Percentiles rank a stretch among this genome's conserved stretches.
Conservation (phyloP, 1,140 invertebrate species). For the Heliconius congener region DNA sequence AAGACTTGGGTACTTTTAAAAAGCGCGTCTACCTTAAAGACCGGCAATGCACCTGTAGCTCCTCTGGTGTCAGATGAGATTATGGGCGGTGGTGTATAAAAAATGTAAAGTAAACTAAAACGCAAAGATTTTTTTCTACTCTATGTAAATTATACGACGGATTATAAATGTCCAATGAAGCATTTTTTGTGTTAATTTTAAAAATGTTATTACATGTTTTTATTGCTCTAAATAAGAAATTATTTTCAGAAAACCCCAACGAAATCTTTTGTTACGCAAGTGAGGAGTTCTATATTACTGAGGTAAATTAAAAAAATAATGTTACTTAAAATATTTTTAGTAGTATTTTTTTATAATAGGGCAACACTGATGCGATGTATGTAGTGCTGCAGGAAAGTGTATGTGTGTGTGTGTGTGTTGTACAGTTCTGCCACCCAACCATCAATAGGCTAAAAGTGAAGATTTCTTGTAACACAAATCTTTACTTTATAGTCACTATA, state of each 20-base stretch:
- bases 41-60: too few relatives aligned
- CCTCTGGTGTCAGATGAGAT: too few relatives aligned
- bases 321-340: not conserved
- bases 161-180: not conserved
- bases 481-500: too few relatives aligned
- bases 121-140: not conserved
- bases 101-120: not conserved
- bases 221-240: not conserved
- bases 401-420: too few relatives aligned
- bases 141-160: not conserved
- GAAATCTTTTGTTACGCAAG: conserved; percentile 49
- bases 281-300: conserved; percentile 47
- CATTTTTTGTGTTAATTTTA: not conserved
- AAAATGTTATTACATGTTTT: not conserved
- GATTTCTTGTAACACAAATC: too few relatives aligned
- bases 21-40: too few relatives aligned
- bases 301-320: conserved; percentile 38
- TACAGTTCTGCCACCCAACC: too few relatives aligned
- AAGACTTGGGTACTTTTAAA: too few relatives aligned
- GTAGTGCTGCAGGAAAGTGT: too few relatives aligned
- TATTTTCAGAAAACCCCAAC: conserved; percentile 40
- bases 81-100: too few relatives aligned
- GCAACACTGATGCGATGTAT: too few relatives aligned
- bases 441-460: too few relatives aligned
- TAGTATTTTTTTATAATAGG: not conserved